Evolutionary conservation across 1,140 invertebrate genomes (phyloP).

Genomic region (Aradophagus sp.): DNA sequence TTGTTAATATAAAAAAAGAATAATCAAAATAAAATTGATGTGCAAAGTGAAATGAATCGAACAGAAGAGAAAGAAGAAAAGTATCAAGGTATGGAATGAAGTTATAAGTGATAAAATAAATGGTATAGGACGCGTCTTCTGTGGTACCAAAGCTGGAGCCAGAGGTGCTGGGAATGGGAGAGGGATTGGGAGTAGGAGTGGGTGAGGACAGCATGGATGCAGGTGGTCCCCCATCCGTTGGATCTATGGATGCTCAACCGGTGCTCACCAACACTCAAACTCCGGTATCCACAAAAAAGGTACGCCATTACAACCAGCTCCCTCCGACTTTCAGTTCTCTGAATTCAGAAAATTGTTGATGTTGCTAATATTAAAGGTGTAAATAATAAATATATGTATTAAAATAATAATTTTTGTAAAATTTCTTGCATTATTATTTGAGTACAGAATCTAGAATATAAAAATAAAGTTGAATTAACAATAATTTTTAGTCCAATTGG

Average conservation of each 20-base stretch:
- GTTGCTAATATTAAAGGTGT: too few relatives aligned
- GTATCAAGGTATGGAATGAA: slow-evolving; percentile 5
- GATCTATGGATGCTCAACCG: slow-evolving; percentile 79
- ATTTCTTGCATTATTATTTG: too few relatives aligned
- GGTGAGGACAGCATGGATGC: slow-evolving; percentile 74
- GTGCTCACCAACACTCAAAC: slow-evolving; percentile 75
- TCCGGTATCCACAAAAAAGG: slow-evolving; percentile 77
- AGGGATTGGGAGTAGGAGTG: slow-evolving; percentile 75
- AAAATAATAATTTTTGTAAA: too few relatives aligned
- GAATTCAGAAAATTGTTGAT: too few relatives aligned
- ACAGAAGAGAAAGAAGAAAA: neutral
- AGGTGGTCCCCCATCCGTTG: slow-evolving; percentile 83
- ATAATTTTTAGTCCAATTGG: too few relatives aligned
- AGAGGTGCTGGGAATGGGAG: slow-evolving; percentile 75
- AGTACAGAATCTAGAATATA: too few relatives aligned
- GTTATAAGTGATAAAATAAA: slow-evolving; percentile 61
- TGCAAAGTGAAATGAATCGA: slow-evolving; percentile 29
- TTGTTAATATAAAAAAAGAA: too few relatives aligned
- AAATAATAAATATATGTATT: too few relatives aligned
- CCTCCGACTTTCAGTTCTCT: too few relatives aligned
- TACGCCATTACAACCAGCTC: slow-evolving; percentile 60
- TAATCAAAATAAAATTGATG: slow-evolving; percentile 3
- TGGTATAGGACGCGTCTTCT: slow-evolving; percentile 76
- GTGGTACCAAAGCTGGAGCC: slow-evolving; percentile 76
- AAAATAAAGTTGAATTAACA: too few relatives aligned